Base-by-base conservation (phyloP, 1,140 invertebrate species). In the Drosophila ananassae region DNA sequence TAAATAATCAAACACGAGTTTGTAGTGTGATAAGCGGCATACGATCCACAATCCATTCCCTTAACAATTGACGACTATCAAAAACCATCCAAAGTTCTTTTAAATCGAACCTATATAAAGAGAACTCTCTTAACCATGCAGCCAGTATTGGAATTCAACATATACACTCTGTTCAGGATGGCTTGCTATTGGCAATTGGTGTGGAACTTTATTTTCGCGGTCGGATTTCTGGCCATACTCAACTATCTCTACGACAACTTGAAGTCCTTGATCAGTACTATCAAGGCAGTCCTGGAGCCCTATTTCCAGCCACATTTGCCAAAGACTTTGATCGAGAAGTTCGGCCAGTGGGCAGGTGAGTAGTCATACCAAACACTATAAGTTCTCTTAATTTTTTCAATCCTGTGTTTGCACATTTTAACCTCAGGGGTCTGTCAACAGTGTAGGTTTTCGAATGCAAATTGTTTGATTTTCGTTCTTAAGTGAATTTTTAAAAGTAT, bases 341-440 rank as follows among this genome's bases (percentile, higher is more conserved):
- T 92, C 77, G 94, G 94, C 79, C 91, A 93, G 68, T 94, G 94
- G 94, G 94, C 94, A 72, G 93, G 94, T 94, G 41, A 92, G 91
- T 67, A 9, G 7, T 7, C 22, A 58, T 77, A n/a, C 41, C 3
- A 10, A 24, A 34, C 6, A 17, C 54, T 21, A 30, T 13, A 22
- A 1, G 9, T 28, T 41, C 22, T 22, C n/a, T 13, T 39, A 25
- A 61, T 22, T 61, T 44, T 41, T 78, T 51, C 30, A 50, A 58
- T 63, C 13, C n/a, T 2, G 37, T 34, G 34, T 59, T 64, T 60
- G 39, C 64, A 74, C 74, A 64, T 17, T 17, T 74, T 28, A 73
- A 76, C 60, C 52, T 60, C 39, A 48, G 39, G 44, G 34, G 67
- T 57, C 37, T 57, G 17, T 56, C 46, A 64, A 55, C 56, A 71